phyloP scores from a whole-genome alignment of 2,797 vertebrate species.

The Ciconia nigra region DNA sequence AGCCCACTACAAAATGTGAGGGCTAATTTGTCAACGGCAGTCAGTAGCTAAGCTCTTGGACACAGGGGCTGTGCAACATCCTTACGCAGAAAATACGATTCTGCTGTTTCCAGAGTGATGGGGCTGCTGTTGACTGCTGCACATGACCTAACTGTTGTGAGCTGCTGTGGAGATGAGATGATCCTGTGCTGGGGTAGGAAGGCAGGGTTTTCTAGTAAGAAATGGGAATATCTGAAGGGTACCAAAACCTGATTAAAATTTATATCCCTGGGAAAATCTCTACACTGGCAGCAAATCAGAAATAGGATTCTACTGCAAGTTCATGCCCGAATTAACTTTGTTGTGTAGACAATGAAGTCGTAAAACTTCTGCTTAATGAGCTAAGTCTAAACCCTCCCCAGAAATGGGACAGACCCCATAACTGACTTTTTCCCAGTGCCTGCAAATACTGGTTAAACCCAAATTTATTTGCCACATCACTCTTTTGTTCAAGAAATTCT shows the following conservation, averaged over 20 bases:
- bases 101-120: background rate
- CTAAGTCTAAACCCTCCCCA: background rate
- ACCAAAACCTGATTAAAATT: background rate
- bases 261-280: background rate
- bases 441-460: background rate
- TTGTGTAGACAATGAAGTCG: background rate
- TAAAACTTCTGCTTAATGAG: background rate
- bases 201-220: background rate
- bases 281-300: background rate
- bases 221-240: background rate
- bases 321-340: background rate
- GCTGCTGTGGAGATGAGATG: background rate
- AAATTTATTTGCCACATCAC: background rate
- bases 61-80: background rate
- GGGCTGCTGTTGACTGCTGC: background rate
- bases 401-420: background rate
- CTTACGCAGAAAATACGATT: background rate
- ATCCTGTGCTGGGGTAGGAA: background rate
- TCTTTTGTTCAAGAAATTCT: background rate
- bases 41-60: background rate
- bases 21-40: background rate
- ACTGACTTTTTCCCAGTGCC: background rate
- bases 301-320: background rate
- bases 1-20: background rate
- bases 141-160: background rate